phyloP scores from a whole-genome alignment of 2,113 vertebrate genomes.

The Motacilla tschutschensis region DNA sequence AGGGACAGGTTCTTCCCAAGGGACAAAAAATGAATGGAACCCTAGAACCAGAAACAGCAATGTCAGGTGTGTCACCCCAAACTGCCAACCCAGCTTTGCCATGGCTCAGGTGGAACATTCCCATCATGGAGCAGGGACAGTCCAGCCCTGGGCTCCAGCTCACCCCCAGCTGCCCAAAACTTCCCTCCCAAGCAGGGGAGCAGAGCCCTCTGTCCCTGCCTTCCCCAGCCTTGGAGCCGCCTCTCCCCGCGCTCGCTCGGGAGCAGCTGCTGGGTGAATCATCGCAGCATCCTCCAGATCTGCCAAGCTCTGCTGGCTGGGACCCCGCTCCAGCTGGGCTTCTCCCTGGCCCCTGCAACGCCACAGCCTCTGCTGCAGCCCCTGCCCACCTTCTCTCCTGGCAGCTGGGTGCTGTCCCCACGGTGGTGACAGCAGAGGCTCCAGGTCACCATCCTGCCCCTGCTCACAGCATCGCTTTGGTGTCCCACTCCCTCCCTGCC shows the following conservation, averaged over 20 bases:
- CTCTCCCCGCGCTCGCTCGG: not conserved
- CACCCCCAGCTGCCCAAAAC: not conserved
- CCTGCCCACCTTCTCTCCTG: rapidly evolving
- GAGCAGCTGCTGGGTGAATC: slow-evolving; percentile 12
- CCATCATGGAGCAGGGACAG: rapidly evolving
- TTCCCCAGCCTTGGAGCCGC: rapidly evolving
- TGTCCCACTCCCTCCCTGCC: not conserved
- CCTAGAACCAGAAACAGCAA: not conserved
- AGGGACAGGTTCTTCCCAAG: not conserved
- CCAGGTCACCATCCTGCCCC: not conserved
- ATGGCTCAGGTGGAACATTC: not conserved
- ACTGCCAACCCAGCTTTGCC: not conserved
- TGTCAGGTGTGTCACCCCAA: not conserved
- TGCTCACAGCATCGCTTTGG: rapidly evolving
- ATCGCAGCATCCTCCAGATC: not conserved
- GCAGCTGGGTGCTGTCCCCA: not conserved
- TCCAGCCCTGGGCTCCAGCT: not conserved
- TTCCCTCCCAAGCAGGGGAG: not conserved
- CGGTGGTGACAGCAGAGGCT: rapidly evolving
- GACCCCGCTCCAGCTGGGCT: not conserved
- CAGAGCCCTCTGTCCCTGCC: not conserved
- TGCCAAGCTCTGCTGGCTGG: slow-evolving; percentile 31
- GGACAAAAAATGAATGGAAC: rapidly evolving
- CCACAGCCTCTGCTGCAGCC: not conserved
- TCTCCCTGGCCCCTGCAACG: not conserved